Evolutionary conservation across 2,888 invertebrate species (phyloP), one percentile per base, ranked within the genome.

Genomic region (Globia sparganii): DNA sequence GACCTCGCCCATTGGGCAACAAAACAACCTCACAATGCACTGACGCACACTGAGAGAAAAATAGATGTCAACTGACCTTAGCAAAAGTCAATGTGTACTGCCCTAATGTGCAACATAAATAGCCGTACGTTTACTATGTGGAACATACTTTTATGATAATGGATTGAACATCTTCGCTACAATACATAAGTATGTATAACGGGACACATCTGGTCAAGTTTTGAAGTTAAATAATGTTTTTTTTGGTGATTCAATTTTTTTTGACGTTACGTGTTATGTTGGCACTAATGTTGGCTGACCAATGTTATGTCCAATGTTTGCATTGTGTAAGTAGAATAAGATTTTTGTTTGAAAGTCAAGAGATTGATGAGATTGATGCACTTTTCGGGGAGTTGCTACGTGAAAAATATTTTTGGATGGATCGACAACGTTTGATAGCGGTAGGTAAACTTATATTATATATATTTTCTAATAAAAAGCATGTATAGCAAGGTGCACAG

Each of bases 21-120:
- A 84, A 81, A 85, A 84, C 81, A 77, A 61, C 68, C 83, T 86
- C 86, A 93, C 94, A 94, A 94, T 91, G 90, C 92, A 88, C 88
- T 91, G 93, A 93, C 86, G 92, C 88, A 94, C 95, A 94, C 95
- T 94, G 93, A 90, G 92, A 94, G 94, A 95, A 95, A 95, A 95
- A 95, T 94, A 92, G 92, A 93, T 93, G 94, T 93, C 94, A 93
- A 92, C 92, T 90, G 93, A 93, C 93, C 93, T 91, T 88, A 78
- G 86, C 65, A 61, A 81, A 83, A 75, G 82, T 75, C 71, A 78
- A 80, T 84, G 81, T 83, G 77, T n/a, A 56, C 31, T 66, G 49
- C 34, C 59, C 82, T 85, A 72, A 83, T 81, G 76, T 82, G 81
- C 80, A 81, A 80, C 69, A 70, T 80, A 84, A 72, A 83, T 74